A percentile compares a stretch with the other conserved stretches of the same genome.
Evolutionary conservation across 2,888 invertebrate species (phyloP).

Genomic region (Nomada fabriciana): DNA sequence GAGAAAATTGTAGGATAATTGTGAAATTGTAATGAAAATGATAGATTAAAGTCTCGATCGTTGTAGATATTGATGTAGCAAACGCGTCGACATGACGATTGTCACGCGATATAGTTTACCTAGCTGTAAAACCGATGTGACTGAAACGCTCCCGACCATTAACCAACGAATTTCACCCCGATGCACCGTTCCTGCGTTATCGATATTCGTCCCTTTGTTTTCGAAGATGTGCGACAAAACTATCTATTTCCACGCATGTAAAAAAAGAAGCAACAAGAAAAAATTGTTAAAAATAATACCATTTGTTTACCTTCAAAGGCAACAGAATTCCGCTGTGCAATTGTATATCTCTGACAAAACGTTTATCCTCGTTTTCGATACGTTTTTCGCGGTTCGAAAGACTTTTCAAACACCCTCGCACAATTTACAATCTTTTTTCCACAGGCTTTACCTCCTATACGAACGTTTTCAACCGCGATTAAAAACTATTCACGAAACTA

Average conservation of each 20-base stretch:
- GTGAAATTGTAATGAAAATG: neutral
- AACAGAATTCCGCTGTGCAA: neutral
- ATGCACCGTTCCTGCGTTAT: conserved; percentile 18
- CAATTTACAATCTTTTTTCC: neutral
- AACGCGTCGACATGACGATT: conserved; percentile 23
- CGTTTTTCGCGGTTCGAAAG: neutral
- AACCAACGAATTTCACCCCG: conserved; percentile 27
- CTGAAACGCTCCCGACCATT: conserved; percentile 35
- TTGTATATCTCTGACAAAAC: neutral
- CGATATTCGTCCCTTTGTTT: conserved; percentile 44
- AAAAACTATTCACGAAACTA: neutral
- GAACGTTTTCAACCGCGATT: neutral
- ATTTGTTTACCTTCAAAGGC: conserved; percentile 17
- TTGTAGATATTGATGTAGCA: conserved; percentile 25
- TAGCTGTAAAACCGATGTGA: conserved; percentile 31
- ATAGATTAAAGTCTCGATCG: conserved; percentile 20
- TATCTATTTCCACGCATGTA: neutral
- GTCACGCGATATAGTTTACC: conserved; percentile 41
- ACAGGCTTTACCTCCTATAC: neutral
- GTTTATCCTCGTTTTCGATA: neutral
- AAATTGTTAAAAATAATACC: neutral
- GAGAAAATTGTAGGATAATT: conserved; percentile 2
- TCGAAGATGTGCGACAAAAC: neutral
- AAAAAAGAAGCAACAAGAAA: neutral
- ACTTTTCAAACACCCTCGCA: no score